Base-by-base conservation (phyloP, 2,797 vertebrate species). In the Denticeps clupeoides region DNA sequence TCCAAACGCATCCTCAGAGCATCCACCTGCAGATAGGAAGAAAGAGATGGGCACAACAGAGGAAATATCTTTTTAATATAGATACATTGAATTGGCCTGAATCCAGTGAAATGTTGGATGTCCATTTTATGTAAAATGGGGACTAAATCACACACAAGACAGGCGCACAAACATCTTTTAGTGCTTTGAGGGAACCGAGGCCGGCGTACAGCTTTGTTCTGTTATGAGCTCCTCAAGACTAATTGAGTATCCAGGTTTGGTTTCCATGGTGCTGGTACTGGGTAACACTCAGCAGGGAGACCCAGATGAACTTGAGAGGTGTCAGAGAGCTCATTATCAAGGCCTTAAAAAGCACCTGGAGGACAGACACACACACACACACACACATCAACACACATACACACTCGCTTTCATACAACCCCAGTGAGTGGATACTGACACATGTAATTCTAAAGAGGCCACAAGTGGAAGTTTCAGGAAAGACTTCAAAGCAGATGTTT, bases 1-100 rank as follows among this genome's bases (percentile, higher is more conserved):
- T 97, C 93, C 49, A 97, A 51, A 51, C 91, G 87, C 53, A 93
- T 81, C 44, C 93, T 81, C 66, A 97, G 74, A 29, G 93, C 90
- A 77, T 97, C 93, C 19, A 97, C 93, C 92, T 96, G 50, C n/a
- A n/a, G n/a, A n/a, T n/a, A n/a, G n/a, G n/a, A n/a, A n/a, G n/a
- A n/a, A n/a, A n/a, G n/a, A n/a, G n/a, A n/a, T n/a, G n/a, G n/a
- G n/a, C n/a, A n/a, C n/a, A n/a, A n/a, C n/a, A n/a, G n/a, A n/a
- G n/a, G n/a, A n/a, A n/a, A n/a, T n/a, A n/a, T n/a, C n/a, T n/a
- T n/a, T n/a, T n/a, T n/a, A n/a, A n/a, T n/a, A n/a, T n/a, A n/a
- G n/a, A n/a, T n/a, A n/a, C n/a, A n/a, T n/a, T n/a, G n/a, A n/a
- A n/a, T n/a, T n/a, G n/a, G n/a, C n/a, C n/a, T n/a, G n/a, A n/a